These are phyloP conservation scores for Marmota monax DNA, from an alignment of 2,113 vertebrate genomes.

Conservation along the genomic window DNA sequence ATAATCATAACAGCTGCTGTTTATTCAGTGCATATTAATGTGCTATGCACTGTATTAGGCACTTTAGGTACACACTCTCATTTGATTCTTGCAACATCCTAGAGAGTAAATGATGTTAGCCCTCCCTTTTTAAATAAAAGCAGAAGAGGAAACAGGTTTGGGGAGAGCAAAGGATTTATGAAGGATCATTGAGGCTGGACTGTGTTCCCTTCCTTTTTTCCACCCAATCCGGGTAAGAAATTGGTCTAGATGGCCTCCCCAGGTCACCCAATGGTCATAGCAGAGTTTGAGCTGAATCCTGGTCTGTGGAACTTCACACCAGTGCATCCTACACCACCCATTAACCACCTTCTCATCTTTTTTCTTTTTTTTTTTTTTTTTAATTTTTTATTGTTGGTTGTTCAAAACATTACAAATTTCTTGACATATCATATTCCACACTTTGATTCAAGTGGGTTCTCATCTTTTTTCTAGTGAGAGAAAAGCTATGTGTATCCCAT, in stretches of 20 bases:
- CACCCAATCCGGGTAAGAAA: background rate
- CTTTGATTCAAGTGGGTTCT: too few relatives aligned
- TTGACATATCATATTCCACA: too few relatives aligned
- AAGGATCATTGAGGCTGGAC: background rate
- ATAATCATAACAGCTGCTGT: background rate
- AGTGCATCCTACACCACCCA: background rate
- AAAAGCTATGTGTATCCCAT: background rate
- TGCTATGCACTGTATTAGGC: background rate
- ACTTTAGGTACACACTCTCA: background rate
- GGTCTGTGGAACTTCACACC: background rate
- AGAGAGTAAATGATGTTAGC: background rate
- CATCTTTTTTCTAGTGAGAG: background rate
- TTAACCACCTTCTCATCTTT: background rate
- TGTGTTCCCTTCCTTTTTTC: background rate
- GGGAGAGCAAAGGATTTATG: background rate
- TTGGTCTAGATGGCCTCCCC: background rate
- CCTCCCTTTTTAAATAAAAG: background rate
- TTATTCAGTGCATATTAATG: background rate
- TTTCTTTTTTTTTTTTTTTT: too few relatives aligned
- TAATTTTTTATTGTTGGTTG: too few relatives aligned
- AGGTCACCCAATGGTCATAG: background rate
- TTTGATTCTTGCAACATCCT: constrained; percentile 7
- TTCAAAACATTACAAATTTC: too few relatives aligned
- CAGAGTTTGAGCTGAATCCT: background rate
- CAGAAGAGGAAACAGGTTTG: background rate